Percentiles rank a stretch among this genome's conserved stretches.
Conservation (phyloP, 2,888 invertebrate species). For the Helicoverpa assulta region DNA sequence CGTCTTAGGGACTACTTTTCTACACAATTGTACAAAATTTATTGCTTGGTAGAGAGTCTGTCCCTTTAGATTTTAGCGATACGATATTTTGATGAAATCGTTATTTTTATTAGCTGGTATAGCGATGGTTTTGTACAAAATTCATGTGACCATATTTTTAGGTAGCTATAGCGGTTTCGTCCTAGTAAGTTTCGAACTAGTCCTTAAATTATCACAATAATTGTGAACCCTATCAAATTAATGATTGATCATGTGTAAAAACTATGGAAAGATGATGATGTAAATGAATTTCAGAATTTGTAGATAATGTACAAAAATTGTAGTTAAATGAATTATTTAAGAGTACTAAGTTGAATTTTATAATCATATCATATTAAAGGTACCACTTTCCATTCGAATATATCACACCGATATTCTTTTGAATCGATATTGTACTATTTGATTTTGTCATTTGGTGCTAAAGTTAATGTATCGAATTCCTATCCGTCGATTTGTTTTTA, state of each 20-base stretch:
- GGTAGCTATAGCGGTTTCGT: slow-evolving; percentile 84
- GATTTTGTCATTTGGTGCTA: slow-evolving; percentile 80
- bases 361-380: slow-evolving; percentile 87
- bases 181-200: slow-evolving; percentile 89
- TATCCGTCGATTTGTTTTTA: slow-evolving; percentile 58
- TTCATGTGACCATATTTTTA: slow-evolving; percentile 83
- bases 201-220: slow-evolving; percentile 79
- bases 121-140: slow-evolving; percentile 83
- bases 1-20: slow-evolving; percentile 79
- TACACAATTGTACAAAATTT: slow-evolving; percentile 81
- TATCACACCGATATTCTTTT: slow-evolving; percentile 67
- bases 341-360: slow-evolving; percentile 86
- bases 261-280: slow-evolving; percentile 71
- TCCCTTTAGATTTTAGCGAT: slow-evolving; percentile 70
- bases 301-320: slow-evolving; percentile 88
- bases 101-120: slow-evolving; percentile 69
- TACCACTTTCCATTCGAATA: slow-evolving; percentile 76
- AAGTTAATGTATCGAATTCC: slow-evolving; percentile 64
- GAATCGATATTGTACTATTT: slow-evolving; percentile 54
- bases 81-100: slow-evolving; percentile 67
- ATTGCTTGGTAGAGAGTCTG: slow-evolving; percentile 71
- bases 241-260: slow-evolving; percentile 67
- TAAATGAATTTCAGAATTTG: slow-evolving; percentile 81
- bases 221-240: slow-evolving; percentile 65
- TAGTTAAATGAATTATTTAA: slow-evolving; percentile 83